Evolutionary conservation across 2,888 invertebrate species (phyloP).

Genomic region (Drosophila melanosoma): DNA sequence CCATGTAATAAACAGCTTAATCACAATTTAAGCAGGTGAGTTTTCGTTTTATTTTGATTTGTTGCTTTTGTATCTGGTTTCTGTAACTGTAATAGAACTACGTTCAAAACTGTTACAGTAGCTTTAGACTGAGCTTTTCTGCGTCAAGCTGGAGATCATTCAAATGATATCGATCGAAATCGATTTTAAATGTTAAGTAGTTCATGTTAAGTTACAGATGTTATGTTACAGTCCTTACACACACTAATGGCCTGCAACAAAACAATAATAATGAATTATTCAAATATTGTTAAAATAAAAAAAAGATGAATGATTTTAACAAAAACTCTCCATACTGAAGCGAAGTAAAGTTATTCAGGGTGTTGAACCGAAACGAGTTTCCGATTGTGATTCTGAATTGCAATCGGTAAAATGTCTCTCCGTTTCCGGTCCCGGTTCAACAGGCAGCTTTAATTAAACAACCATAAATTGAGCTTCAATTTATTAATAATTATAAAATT

Average conservation of each 20-base stretch:
- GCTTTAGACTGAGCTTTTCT: not conserved
- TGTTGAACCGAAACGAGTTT: not conserved
- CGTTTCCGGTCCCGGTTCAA: too few relatives aligned
- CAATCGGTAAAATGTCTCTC: too few relatives aligned
- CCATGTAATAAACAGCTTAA: slow-evolving; percentile 36
- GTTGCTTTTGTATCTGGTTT: slow-evolving; percentile 4
- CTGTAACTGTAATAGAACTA: not conserved
- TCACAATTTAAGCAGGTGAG: slow-evolving; percentile 52
- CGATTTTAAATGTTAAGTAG: not conserved
- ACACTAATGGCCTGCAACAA: not conserved
- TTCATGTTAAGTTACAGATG: not conserved
- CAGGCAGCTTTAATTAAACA: too few relatives aligned
- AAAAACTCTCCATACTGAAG: not conserved
- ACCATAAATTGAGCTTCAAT: too few relatives aligned
- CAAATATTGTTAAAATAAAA: too few relatives aligned
- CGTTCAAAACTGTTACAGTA: not conserved
- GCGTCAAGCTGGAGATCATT: not conserved
- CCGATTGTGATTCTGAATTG: too few relatives aligned
- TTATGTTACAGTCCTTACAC: not conserved
- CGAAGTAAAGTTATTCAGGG: not conserved
- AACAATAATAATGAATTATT: not conserved
- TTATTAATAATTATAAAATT: too few relatives aligned
- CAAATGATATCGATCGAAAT: not conserved
- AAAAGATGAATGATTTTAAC: not conserved
- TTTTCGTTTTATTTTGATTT: slow-evolving; percentile 21